phyloP scores from a whole-genome alignment of 2,888 invertebrate genomes.

The Stramonita haemastoma region DNA sequence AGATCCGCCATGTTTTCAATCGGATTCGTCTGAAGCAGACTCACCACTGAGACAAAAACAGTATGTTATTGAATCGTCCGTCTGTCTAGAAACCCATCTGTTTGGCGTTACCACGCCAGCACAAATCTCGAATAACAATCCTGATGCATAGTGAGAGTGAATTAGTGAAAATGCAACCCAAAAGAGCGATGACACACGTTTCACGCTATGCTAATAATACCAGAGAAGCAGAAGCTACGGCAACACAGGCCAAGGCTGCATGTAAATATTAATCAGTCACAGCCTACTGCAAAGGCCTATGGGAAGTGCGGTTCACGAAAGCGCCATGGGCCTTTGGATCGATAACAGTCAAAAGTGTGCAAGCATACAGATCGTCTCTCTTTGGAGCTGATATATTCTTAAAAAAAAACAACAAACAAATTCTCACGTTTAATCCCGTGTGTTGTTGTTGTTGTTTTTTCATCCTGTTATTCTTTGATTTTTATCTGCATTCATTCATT shows the following conservation, averaged over 20 bases:
- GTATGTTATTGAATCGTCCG: conserved; percentile 16
- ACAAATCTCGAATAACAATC: neutral
- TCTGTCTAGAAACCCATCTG: conserved; percentile 23
- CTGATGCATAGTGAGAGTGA: neutral
- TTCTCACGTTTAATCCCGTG: no score
- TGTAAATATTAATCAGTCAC: conserved; percentile 60
- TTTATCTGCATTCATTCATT: no score
- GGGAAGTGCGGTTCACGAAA: conserved; percentile 48
- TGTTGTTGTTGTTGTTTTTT: no score
- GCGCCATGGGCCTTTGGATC: conserved; percentile 40
- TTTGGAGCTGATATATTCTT: neutral
- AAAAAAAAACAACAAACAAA: no score
- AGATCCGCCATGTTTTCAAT: conserved; percentile 93
- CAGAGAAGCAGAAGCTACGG: conserved; percentile 42
- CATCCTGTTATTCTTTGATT: no score
- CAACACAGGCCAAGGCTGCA: conserved; percentile 32
- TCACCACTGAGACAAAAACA: conserved; percentile 22
- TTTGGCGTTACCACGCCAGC: conserved; percentile 32
- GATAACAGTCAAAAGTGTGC: neutral
- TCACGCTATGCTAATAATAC: neutral
- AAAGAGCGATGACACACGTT: neutral
- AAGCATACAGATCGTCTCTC: no score
- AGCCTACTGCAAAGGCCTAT: conserved; percentile 49
- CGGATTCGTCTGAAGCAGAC: conserved; percentile 33
- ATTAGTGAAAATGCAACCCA: conserved; percentile 14